These are phyloP conservation scores for Epinephelus lanceolatus DNA, from an alignment of 2,113 vertebrate species.

Conservation along the genomic window DNA sequence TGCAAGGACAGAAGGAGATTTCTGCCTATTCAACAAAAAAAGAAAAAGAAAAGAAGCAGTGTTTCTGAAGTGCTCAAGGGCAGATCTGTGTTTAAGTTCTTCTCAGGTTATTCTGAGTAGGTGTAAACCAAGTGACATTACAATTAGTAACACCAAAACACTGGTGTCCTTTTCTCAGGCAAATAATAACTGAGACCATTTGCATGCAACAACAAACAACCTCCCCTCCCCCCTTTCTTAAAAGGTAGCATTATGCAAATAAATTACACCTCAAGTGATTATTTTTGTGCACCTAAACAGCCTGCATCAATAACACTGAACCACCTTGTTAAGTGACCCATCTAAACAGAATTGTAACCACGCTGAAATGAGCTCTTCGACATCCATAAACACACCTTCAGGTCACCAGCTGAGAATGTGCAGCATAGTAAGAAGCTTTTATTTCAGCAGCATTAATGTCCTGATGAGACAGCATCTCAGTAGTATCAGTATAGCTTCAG, in stretches of 20 bases:
- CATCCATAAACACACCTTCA: slow-evolving; percentile 13
- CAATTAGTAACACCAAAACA: slow-evolving; percentile 58
- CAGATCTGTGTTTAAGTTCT: slow-evolving; percentile 11
- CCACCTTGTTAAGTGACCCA: slow-evolving; percentile 34
- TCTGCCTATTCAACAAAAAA: slow-evolving; percentile 13
- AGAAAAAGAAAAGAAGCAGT: background rate
- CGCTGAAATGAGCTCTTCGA: background rate
- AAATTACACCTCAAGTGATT: slow-evolving; percentile 37
- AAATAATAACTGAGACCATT: slow-evolving; percentile 50
- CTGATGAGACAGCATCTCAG: too few relatives aligned
- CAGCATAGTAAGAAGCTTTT: slow-evolving; percentile 4
- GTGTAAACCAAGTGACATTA: slow-evolving; percentile 41
- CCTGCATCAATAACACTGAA: slow-evolving; percentile 21
- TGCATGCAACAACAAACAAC: slow-evolving; percentile 16
- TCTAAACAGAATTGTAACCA: slow-evolving; percentile 19
- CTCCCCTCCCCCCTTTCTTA: background rate
- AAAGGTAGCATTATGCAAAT: slow-evolving; percentile 74
- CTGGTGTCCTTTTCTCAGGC: slow-evolving; percentile 35
- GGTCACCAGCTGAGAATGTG: slow-evolving; percentile 22
- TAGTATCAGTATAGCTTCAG: too few relatives aligned
- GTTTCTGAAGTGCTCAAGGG: slow-evolving; percentile 14
- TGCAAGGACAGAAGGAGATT: background rate
- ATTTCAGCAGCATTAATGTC: background rate
- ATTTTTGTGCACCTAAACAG: slow-evolving; percentile 39
- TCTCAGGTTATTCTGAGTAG: slow-evolving; percentile 40